Evolutionary conservation across 2,888 invertebrate species (phyloP).

Genomic region (Dioctria rufipes): DNA sequence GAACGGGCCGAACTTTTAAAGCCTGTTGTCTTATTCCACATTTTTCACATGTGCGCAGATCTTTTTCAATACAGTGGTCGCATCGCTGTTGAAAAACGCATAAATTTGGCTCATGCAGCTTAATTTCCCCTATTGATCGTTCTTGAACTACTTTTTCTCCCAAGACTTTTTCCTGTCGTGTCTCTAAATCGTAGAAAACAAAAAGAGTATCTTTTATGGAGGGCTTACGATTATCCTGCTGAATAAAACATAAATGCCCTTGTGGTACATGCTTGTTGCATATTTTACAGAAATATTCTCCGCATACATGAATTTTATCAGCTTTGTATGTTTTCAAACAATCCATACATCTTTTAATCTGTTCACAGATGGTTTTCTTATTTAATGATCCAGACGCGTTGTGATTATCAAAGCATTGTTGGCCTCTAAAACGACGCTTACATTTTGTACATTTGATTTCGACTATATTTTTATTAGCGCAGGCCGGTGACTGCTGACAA

Average conservation of each 20-base stretch:
- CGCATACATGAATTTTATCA: conserved; percentile 14
- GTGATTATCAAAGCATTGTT: conserved; percentile 24
- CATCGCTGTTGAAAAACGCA: conserved; percentile 47
- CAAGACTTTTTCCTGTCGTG: conserved; percentile 25
- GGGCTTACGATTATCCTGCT: conserved; percentile 14
- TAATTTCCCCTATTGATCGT: not conserved
- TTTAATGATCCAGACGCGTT: conserved; percentile 15
- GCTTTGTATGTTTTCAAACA: conserved; percentile 22
- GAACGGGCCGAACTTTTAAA: too few species aligned
- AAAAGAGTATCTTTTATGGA: conserved; percentile 24
- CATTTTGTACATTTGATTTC: not conserved
- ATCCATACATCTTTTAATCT: conserved; percentile 6
- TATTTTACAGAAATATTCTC: conserved; percentile 46
- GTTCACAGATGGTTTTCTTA: conserved; percentile 8
- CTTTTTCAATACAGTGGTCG: conserved; percentile 23
- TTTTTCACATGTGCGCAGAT: conserved; percentile 20
- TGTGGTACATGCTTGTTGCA: conserved; percentile 24
- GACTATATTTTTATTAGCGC: not conserved
- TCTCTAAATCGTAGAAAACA: conserved; percentile 45
- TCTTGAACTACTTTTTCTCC: conserved; percentile 8
- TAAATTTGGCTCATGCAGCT: conserved; percentile 48
- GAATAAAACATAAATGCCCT: conserved; percentile 28
- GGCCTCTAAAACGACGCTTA: conserved; percentile 11
- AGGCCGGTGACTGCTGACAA: conserved; percentile 31
- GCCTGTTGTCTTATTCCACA: not conserved